Evolutionary conservation across 2,113 vertebrate species (phyloP).

Genomic region (Oryzias javanicus): DNA sequence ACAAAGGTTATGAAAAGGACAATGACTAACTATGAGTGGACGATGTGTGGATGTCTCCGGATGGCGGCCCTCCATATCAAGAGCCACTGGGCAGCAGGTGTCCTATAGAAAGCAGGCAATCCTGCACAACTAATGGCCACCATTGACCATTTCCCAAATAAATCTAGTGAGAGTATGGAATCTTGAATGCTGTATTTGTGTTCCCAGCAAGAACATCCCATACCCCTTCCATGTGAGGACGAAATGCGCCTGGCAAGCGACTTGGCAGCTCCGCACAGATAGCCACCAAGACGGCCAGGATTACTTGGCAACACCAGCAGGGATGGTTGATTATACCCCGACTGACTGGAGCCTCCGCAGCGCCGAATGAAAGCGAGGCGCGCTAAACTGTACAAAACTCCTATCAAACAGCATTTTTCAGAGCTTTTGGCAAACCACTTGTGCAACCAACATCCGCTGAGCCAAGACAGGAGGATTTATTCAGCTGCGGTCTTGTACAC

Average conservation of each 20-base stretch:
- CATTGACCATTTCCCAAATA: too few species aligned
- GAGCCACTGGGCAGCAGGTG: too few species aligned
- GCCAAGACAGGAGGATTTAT: conserved; percentile 70
- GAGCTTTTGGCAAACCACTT: conserved; percentile 51
- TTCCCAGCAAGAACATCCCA: conserved; percentile 46
- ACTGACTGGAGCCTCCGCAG: conserved; percentile 71
- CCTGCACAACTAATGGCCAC: too few species aligned
- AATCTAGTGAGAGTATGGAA: too few species aligned
- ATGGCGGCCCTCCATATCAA: too few species aligned
- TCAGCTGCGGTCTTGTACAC: conserved; percentile 62
- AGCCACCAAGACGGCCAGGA: conserved; percentile 57
- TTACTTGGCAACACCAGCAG: conserved; percentile 70
- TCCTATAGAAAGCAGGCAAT: too few species aligned
- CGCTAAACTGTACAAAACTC: conserved; percentile 63
- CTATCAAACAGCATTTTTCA: conserved; percentile 65
- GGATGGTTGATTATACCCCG: conserved; percentile 73
- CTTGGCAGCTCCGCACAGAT: conserved; percentile 48
- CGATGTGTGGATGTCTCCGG: too few species aligned
- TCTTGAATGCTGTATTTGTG: too few species aligned
- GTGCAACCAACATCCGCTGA: conserved; percentile 37
- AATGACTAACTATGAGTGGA: too few species aligned
- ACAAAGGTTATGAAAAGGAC: too few species aligned
- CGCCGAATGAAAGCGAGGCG: conserved; percentile 32
- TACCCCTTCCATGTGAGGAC: conserved; percentile 21
- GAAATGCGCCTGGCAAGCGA: conserved; percentile 25